phyloP scores from a whole-genome alignment of 2,113 vertebrate genomes.

The Henicopernis longicauda region DNA sequence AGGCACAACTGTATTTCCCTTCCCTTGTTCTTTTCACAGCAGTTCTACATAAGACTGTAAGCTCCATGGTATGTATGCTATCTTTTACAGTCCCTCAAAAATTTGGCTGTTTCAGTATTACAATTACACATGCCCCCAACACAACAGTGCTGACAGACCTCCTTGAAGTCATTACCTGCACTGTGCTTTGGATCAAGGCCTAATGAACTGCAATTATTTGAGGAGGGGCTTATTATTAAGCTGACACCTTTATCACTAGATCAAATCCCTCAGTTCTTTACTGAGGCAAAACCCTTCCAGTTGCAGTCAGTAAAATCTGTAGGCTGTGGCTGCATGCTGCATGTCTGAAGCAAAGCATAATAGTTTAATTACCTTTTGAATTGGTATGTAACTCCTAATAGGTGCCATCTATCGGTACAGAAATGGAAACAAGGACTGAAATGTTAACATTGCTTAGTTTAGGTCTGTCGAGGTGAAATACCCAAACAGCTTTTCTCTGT shows the following conservation, averaged over 20 bases:
- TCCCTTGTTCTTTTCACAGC: background rate
- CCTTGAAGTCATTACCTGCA: background rate
- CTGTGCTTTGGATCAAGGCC: background rate
- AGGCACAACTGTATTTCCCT: rapidly evolving
- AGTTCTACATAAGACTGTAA: background rate
- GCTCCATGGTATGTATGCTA: background rate
- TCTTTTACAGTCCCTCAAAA: background rate
- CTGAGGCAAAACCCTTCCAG: background rate
- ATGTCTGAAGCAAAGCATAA: background rate
- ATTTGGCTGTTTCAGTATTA: background rate
- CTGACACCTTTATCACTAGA: background rate
- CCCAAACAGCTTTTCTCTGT: background rate
- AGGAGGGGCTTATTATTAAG: background rate
- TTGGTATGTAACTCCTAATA: background rate
- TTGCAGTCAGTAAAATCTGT: background rate
- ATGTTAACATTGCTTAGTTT: background rate
- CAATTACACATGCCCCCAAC: rapidly evolving
- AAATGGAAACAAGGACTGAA: background rate
- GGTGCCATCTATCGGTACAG: background rate
- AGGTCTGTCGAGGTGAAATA: background rate
- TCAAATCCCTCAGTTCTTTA: background rate
- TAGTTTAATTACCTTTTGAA: background rate
- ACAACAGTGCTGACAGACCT: background rate
- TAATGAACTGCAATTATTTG: background rate
- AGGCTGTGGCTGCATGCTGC: background rate